Conservation (phyloP, 1,140 invertebrate genomes). For the Ips nitidus region DNA sequence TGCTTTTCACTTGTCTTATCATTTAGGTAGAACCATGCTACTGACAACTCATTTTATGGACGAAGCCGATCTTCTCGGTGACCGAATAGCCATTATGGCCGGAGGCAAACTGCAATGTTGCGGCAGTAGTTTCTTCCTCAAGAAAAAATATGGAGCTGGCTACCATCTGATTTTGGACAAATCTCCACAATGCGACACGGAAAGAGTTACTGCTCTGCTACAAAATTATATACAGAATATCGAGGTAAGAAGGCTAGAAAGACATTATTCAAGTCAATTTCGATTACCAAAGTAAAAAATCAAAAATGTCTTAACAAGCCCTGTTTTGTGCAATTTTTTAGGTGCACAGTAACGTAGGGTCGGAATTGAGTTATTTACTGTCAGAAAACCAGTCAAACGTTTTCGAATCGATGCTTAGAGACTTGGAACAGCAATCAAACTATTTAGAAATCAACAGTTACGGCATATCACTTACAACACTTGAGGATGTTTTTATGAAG, state of each 20-base stretch:
- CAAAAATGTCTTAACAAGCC: too few relatives aligned
- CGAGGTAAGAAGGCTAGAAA: slow-evolving; percentile 29
- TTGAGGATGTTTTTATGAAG: slow-evolving; percentile 92
- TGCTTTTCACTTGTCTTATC: neutral
- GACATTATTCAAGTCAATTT: too few relatives aligned
- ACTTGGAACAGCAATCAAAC: slow-evolving; percentile 67
- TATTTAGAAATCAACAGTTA: slow-evolving; percentile 66
- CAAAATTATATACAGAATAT: slow-evolving; percentile 42
- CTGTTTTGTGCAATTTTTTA: slow-evolving; percentile 10
- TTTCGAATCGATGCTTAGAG: slow-evolving; percentile 66
- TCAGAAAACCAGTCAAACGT: slow-evolving; percentile 48
- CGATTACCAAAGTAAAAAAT: too few relatives aligned
- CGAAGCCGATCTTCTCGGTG: slow-evolving; percentile 92
- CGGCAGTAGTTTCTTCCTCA: slow-evolving; percentile 85
- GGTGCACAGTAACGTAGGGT: slow-evolving; percentile 41
- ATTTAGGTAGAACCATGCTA: slow-evolving; percentile 68
- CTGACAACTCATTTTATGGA: slow-evolving; percentile 99
- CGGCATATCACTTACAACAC: slow-evolving; percentile 77
- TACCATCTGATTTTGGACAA: slow-evolving; percentile 62
- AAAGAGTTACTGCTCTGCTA: slow-evolving; percentile 39
- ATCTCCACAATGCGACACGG: slow-evolving; percentile 56
- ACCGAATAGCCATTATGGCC: slow-evolving; percentile 89
- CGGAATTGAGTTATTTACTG: slow-evolving; percentile 45
- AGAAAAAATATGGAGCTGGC: slow-evolving; percentile 79
- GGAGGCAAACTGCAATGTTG: slow-evolving; percentile 78